Evolutionary conservation across 2,797 vertebrate species (phyloP).

Genomic region (Champsocephalus gunnari): DNA sequence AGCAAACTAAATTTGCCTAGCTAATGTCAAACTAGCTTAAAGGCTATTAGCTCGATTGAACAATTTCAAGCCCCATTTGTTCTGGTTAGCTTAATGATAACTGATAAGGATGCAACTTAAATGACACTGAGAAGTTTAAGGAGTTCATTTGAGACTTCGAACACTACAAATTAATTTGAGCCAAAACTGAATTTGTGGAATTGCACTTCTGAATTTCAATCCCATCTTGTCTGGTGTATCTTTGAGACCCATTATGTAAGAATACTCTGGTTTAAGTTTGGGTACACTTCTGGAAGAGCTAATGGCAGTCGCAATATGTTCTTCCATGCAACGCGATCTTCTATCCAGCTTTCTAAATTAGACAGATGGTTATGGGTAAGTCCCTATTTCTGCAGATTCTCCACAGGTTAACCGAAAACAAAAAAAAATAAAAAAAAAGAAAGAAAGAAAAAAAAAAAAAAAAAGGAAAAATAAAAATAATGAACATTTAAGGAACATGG

Average conservation of each 20-base stretch:
- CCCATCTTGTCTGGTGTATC: constrained; percentile 2
- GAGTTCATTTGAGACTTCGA: constrained; percentile 15
- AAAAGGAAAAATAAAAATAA: too few relatives aligned
- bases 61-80: too few relatives aligned
- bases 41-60: too few relatives aligned
- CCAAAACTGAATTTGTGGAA: constrained; percentile 26
- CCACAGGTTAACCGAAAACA: too few relatives aligned
- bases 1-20: too few relatives aligned
- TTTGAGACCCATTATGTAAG: constrained; percentile 8
- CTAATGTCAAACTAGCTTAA: too few relatives aligned
- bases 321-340: constrained; percentile 14
- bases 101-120: too few relatives aligned
- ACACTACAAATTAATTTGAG: constrained; percentile 26
- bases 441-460: too few relatives aligned
- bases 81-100: too few relatives aligned
- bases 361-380: constrained; percentile 13
- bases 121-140: too few relatives aligned
- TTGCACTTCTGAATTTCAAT: constrained; percentile 3
- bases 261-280: constrained; percentile 17
- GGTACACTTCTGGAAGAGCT: constrained; percentile 2
- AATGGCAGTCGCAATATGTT: constrained; percentile 9
- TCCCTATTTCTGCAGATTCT: constrained; percentile 22
- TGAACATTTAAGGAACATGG: too few relatives aligned
- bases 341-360: constrained; percentile 17
- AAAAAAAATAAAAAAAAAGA: too few relatives aligned